These are phyloP conservation scores for Plagodis pulveraria DNA, from an alignment of 2,888 invertebrate species.

Conservation along the genomic window DNA sequence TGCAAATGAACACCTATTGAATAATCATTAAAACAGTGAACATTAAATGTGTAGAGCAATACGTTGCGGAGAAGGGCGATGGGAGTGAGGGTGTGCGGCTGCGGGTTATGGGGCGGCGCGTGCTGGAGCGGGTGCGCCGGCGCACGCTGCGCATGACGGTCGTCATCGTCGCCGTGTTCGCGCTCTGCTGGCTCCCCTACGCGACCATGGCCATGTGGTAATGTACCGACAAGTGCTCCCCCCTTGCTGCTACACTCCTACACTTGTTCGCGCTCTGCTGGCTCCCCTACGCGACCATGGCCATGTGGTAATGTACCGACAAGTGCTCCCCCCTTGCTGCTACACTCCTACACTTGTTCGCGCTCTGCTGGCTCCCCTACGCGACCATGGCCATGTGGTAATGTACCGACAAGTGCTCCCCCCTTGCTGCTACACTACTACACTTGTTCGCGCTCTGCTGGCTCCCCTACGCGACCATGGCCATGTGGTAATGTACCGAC, in stretches of 20 bases:
- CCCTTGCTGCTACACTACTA: no score
- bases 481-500: no score
- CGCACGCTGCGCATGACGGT: conserved; percentile 91
- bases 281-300: conserved; percentile 86
- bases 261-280: conserved; percentile 89
- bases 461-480: conserved; percentile 86
- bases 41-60: conserved; percentile 50
- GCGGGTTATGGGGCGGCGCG: conserved; percentile 87
- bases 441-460: conserved; percentile 89
- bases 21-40: background rate
- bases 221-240: no score
- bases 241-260: no score
- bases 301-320: no score
- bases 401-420: no score
- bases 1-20: no score
- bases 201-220: conserved; percentile 40
- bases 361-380: conserved; percentile 92
- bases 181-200: conserved; percentile 92
- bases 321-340: no score
- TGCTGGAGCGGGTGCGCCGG: conserved; percentile 88
- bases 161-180: conserved; percentile 90
- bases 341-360: conserved; percentile 72
- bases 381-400: conserved; percentile 40
- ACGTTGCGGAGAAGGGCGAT: conserved; percentile 44
- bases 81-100: conserved; percentile 76